Base-by-base conservation (phyloP, 2,797 vertebrate species). In the Melanotaenia boesemani region DNA sequence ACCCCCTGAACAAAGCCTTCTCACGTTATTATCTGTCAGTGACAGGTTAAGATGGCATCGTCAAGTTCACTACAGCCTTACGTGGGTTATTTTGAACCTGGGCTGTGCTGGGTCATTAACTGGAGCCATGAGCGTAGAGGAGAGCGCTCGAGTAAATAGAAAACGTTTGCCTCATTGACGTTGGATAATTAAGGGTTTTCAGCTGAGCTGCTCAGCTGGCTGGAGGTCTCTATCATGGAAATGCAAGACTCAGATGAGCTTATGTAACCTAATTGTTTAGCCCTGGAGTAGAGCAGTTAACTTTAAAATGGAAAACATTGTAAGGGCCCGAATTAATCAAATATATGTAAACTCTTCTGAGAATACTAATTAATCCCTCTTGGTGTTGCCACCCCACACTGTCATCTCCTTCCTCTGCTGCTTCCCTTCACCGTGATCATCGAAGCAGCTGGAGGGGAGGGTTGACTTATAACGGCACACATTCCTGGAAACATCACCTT, bases 241-340 rank as follows among this genome's bases (percentile, higher is more conserved):
- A 86, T 79, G 80, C 58, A 79, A 77, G 77, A 88, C 83, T 86
- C 77, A 39, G 77, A 91, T 79, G 73, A 73, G 81, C 81, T 94
- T 93, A 90, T 41, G 67, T 90, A 91, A 93, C 82, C 79, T 83
- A 74, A 89, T 87, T 81, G 85, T 91, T 90, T 81, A 50, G 83
- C 90, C 88, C 16, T 44, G 32, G 82, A 90, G 84, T 75, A 74
- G 71, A 83, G 84, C 75, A 60, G 79, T 88, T 89, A 75, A 80
- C 84, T 89, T 79, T 72, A 81, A 70, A 81, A 82, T 16, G 67
- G 76, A 72, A 59, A 67, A 73, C 70, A 52, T 71, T 24, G 71
- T 16, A 66, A 77, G 72, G 86, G 50, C 76, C 70, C 32, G 72
- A 87, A 84, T 82, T 85, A 70, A 89, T 86, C 70, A 84, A 86